These are phyloP conservation scores for Pseudococcus longispinus DNA, from an alignment of 2,888 invertebrate species.

Conservation along the genomic window DNA sequence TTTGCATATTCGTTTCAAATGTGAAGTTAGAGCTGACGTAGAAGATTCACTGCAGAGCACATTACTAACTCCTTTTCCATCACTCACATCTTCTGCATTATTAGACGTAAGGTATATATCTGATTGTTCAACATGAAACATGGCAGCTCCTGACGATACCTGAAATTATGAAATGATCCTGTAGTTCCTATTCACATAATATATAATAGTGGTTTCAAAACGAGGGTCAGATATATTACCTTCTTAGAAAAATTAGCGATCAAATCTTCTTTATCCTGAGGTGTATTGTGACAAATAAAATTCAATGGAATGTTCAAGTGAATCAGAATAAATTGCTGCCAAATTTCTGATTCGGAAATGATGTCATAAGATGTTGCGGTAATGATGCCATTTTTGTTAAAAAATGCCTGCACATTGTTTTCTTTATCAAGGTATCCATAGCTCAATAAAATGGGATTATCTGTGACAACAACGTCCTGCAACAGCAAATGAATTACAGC, in stretches of 20 bases:
- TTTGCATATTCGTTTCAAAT: slow-evolving; percentile 41
- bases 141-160: slow-evolving; percentile 49
- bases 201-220: too few relatives aligned
- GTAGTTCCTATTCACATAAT: too few relatives aligned
- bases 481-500: not conserved
- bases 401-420: slow-evolving; percentile 41
- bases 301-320: slow-evolving; percentile 46
- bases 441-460: slow-evolving; percentile 44
- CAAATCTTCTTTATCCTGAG: slow-evolving; percentile 51
- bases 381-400: slow-evolving; percentile 42
- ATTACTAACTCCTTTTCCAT: slow-evolving; percentile 38
- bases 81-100: slow-evolving; percentile 40
- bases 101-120: slow-evolving; percentile 46
- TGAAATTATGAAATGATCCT: not conserved
- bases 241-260: slow-evolving; percentile 41
- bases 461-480: slow-evolving; percentile 50
- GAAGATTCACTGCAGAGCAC: slow-evolving; percentile 30
- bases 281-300: slow-evolving; percentile 46
- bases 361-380: slow-evolving; percentile 42
- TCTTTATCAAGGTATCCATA: slow-evolving; percentile 46
- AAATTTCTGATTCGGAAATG: slow-evolving; percentile 32
- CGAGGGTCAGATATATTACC: not conserved
- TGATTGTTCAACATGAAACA: slow-evolving; percentile 51
- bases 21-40: not conserved
- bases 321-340: slow-evolving; percentile 41